Evolutionary conservation across 2,888 invertebrate species (phyloP), one percentile per base, ranked within the genome.

Genomic region (Protodeltote pygarga): DNA sequence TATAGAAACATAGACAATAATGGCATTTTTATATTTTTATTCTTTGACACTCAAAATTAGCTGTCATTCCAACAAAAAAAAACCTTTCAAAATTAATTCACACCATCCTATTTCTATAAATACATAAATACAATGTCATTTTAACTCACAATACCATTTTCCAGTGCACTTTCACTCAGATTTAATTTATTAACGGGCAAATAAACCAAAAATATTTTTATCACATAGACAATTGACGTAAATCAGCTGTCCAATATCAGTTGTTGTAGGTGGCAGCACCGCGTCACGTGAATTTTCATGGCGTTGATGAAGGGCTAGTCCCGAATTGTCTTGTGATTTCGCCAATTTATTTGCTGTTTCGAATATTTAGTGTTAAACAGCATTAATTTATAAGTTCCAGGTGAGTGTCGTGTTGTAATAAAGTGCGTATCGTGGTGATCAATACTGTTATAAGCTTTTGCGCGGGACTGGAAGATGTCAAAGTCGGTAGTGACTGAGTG

Each of bases 251-350:
- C 87, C 74, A 73, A 77, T 71, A 75, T 80, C 77, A 86, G 83
- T 86, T 71, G 79, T 87, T 86, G 83, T 88, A 93, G 93, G 86
- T 92, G 91, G 93, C 92, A 93, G 92, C 92, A 93, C 92, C 77
- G 92, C 89, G 90, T 93, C 93, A 93, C 93, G 93, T 94, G 93
- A 94, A 93, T 93, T 92, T 92, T 93, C 91, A 93, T 90, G 92
- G 93, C 93, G 90, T 83, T 88, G 88, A n/a, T n/a, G n/a, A 89
- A 87, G 92, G 92, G 90, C 89, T 89, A 86, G 89, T 82, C 90
- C 91, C 92, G 88, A 86, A 84, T 87, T 88, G 92, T 92, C 92
- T 92, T 92, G 92, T 92, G 92, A 92, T 92, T 92, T 89, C 89
- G 83, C 84, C 85, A 85, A 89, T 87, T 86, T 85, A 83, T 85